These are phyloP conservation scores for Sceliomorpha sp. DNA, from an alignment of 2,888 invertebrate species.

Conservation along the genomic window DNA sequence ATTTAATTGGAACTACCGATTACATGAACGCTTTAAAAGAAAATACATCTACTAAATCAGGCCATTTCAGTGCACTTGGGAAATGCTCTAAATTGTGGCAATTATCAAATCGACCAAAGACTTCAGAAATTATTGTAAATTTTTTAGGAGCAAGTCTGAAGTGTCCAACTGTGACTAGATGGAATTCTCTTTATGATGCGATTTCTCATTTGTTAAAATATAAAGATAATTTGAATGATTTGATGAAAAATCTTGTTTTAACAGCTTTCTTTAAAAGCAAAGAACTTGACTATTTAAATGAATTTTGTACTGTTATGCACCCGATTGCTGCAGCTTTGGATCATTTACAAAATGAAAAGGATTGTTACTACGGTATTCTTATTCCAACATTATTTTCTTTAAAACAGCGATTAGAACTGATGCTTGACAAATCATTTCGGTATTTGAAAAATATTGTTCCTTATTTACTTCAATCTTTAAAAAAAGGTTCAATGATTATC, in stretches of 20 bases:
- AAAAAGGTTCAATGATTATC: slow-evolving; percentile 4
- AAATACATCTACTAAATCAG: slow-evolving; percentile 3
- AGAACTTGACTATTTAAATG: slow-evolving; percentile 7
- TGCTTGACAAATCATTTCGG: not conserved
- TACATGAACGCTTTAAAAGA: slow-evolving; percentile 13
- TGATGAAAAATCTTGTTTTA: slow-evolving; percentile 3
- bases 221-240: slow-evolving; percentile 9
- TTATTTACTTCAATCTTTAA: slow-evolving; percentile 2
- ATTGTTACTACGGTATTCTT: slow-evolving; percentile 5
- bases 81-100: slow-evolving; percentile 25
- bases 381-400: slow-evolving; percentile 12
- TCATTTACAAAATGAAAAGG: slow-evolving; percentile 9
- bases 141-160: slow-evolving; percentile 10
- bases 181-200: slow-evolving; percentile 18
- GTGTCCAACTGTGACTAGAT: slow-evolving; percentile 6
- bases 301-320: slow-evolving; percentile 6
- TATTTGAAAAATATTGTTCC: not conserved
- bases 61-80: slow-evolving; percentile 12
- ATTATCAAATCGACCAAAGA: slow-evolving; percentile 18
- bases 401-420: slow-evolving; percentile 7
- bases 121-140: slow-evolving; percentile 19
- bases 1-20: slow-evolving; percentile 16
- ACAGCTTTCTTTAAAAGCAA: slow-evolving; percentile 3
- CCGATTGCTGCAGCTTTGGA: slow-evolving; percentile 5
- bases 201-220: slow-evolving; percentile 12